Conservation (phyloP, 2,797 vertebrate species). For the Ctenochaetus hawaiiensis region DNA sequence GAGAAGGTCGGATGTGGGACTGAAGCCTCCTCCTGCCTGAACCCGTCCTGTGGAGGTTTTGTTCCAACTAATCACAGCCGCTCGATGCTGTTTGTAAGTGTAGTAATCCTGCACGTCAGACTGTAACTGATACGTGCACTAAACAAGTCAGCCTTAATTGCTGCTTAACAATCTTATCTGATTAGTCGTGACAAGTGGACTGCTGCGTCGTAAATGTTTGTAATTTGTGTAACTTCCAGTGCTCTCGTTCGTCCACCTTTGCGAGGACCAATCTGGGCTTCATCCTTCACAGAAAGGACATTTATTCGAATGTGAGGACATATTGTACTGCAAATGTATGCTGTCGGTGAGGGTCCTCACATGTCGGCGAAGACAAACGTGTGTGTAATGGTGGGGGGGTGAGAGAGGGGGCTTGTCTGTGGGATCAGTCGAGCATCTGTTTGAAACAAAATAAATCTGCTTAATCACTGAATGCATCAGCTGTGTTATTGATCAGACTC, state of each 20-base stretch:
- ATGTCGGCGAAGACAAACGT: no score
- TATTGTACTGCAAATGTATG: background rate
- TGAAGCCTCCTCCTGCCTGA: background rate
- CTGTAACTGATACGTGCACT: conserved; percentile 14
- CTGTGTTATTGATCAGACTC: conserved; percentile 48
- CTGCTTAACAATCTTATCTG: background rate
- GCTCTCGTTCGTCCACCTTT: no score
- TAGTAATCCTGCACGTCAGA: background rate
- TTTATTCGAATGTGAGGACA: background rate
- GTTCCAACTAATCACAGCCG: background rate
- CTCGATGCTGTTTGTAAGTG: background rate
- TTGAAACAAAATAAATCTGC: conserved; percentile 53
- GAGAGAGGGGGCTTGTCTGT: background rate
- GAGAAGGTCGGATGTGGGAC: background rate
- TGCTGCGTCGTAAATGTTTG: background rate
- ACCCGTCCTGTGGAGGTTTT: background rate
- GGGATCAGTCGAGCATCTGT: conserved; percentile 63
- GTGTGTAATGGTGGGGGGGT: no score
- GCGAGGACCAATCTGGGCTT: background rate
- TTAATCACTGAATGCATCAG: conserved; percentile 57
- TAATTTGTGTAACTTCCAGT: no score
- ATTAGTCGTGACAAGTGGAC: background rate
- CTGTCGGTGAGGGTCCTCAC: background rate
- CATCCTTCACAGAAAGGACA: background rate
- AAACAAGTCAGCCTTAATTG: background rate